Evolutionary conservation across 1,140 invertebrate species (phyloP), one percentile per base, ranked within the genome.

Genomic region (Heliconius melpomene): DNA sequence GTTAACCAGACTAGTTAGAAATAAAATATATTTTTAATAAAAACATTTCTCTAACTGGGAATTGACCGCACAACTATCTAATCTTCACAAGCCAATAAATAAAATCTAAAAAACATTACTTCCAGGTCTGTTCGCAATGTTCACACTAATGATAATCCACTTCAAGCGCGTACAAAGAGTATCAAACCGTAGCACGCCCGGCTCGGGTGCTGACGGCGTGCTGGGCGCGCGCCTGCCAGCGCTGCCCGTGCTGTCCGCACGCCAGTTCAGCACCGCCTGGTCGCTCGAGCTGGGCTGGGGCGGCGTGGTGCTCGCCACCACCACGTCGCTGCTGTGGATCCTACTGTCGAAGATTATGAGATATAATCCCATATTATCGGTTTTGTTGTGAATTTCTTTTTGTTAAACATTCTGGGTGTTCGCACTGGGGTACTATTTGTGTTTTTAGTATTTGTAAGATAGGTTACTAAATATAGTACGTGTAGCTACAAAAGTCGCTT

Each of bases 101-200:
- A n/a, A 54, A 13, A 20, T 54, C 13, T 20, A 20, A 54, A 54
- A 54, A 54, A 20, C 1, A 71, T 80, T 78, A 87, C 79, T 96
- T 96, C 13, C 95, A 98, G 97, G 97, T 40, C 96, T 97, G 0
- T 98, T 98, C 88, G 97, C 97, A 40, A 95, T 98, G 73, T 98
- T 98, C 93, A 98, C 97, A 1, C 93, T 98, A 73, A 97, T 97
- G 93, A 98, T 98, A 89, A 98, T 98, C 86, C 97, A 98, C 88
- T 98, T 98, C 90, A 98, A 98, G 89, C 95, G 98, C 16, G 95
- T 96, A 71, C 97, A 97, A 85, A 86, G 91, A 7, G 90, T 89
- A 0, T 96, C 96, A 11, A 96, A 95, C 8, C 95, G 96, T 1
- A 94, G 95, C 82, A 85, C 94, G 74, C 89, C 94, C 81, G 88